Base-by-base conservation (phyloP, 2,797 vertebrate genomes). In the Mareca penelope region DNA sequence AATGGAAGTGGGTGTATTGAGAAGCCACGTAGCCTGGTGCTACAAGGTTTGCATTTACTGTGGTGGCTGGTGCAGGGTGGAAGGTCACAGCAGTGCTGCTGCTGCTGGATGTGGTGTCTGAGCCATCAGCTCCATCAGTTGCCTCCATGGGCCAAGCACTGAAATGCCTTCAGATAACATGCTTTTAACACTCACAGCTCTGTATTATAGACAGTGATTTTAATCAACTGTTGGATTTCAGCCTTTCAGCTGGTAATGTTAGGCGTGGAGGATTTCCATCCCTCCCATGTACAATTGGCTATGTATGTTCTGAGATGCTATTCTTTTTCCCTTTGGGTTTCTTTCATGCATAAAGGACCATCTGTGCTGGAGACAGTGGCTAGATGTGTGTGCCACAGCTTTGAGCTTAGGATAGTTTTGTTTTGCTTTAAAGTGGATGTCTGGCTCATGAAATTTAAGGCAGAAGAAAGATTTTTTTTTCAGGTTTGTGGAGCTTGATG, bases 401-500 rank as follows among this genome's bases (percentile, higher is more conserved):
- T 33, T 72, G 72, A 87, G 18, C 14, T 63, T 70, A 60, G 39
- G n/a, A 82, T 73, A 56, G 61, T 57, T 69, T 24, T 2, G 17
- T 29, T 19, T 2, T 24, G 68, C 88, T 63, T 69, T 59, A 48
- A 80, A 13, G 29, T 37, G 7, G 12, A 10, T 75, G 11, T 69
- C 50, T 75, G 42, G 39, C 60, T 17, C 61, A 57, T 18, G 23
- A 88, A 69, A 48, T 60, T 35, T 76, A 85, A 88, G 57, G 42
- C 50, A 89, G 50, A 91, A 52, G 31, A 72, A 77, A 76, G 40
- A 81, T 79, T 92, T 69, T 14, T 69, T 14, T 71, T 14, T 15
- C 28, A 35, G 19, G 19, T 19, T 91, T 23, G 44, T 22, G 23
- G 64, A 79, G 26, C 39, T 61, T 72, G 86, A 53, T 82, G 80